These are phyloP conservation scores for Melipona quadrifasciata DNA, from an alignment of 1,140 invertebrate species.

Conservation along the genomic window DNA sequence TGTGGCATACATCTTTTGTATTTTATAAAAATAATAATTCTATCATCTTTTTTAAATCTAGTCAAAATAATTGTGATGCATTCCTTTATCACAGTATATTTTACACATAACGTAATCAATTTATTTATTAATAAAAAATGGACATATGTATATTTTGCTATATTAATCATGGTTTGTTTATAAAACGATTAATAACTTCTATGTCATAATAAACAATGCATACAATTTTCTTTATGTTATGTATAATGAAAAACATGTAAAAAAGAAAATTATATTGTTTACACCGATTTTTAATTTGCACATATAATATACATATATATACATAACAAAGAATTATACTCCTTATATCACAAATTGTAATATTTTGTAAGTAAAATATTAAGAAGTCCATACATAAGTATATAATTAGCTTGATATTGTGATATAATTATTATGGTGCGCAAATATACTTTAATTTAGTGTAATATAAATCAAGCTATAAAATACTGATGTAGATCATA, in stretches of 20 bases:
- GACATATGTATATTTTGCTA: constrained; percentile 32
- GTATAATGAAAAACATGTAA: constrained; percentile 15
- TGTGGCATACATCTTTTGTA: constrained; percentile 55
- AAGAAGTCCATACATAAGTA: constrained; percentile 11
- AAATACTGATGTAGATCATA: constrained; percentile 65
- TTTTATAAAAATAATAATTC: constrained; percentile 36
- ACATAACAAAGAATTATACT: constrained; percentile 11
- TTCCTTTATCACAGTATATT: constrained; percentile 35
- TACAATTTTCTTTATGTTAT: constrained; percentile 53
- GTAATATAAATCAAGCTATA: constrained; percentile 50
- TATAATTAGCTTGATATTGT: constrained; percentile 68
- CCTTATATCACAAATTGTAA: constrained; percentile 15
- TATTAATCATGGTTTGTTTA: constrained; percentile 24
- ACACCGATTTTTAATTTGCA: constrained; percentile 6
- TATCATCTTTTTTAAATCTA: constrained; percentile 65
- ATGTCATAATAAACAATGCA: constrained; percentile 44
- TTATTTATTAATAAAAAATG: constrained; percentile 34
- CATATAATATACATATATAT: constrained; percentile 22
- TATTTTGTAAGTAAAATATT: constrained; percentile 26
- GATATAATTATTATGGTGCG: constrained; percentile 69
- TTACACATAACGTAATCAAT: constrained; percentile 26
- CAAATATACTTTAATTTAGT: constrained; percentile 60
- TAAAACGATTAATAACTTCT: constrained; percentile 31
- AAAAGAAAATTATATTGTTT: constrained; percentile 13
- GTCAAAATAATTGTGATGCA: constrained; percentile 62